Conservation (phyloP, 2,113 vertebrate species). For the Rattus norvegicus region GRCr8 NC_086024.1:18434001-18434500, state of each 20-base stretch:
- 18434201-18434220: not conserved
- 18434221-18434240: not conserved
- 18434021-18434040: not conserved
- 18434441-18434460: not conserved
- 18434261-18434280: not conserved
- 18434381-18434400: not conserved
- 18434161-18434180: not conserved
- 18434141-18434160: not conserved
- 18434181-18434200: not conserved
- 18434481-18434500: not conserved
- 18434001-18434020: not conserved
- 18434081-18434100: not conserved
- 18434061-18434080: not conserved
- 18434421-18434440: not conserved
- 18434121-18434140: not conserved
- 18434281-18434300: not conserved
- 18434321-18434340: not conserved
- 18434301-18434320: not conserved
- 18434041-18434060: not conserved
- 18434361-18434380: not conserved
- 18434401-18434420: not conserved
- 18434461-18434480: not conserved
- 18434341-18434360: not conserved
- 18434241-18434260: no score
- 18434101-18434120: not conserved